Conservation (phyloP, 2,797 vertebrate genomes). For the Hippoglossus hippoglossus region DNA sequence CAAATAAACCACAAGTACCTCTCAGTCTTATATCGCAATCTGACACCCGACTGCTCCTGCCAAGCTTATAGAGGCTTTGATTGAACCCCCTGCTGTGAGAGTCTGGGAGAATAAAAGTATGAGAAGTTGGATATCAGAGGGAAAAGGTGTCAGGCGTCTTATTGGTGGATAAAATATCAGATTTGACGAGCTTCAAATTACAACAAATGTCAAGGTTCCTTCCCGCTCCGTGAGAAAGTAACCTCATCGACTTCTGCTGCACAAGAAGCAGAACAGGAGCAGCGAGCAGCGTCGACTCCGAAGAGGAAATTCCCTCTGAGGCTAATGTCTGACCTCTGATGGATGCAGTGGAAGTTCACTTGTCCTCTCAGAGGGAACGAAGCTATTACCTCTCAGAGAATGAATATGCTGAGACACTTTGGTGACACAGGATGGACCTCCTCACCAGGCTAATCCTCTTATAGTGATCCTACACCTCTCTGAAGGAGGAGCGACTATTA, state of each 20-base stretch:
- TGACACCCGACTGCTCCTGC: slow-evolving; percentile 30
- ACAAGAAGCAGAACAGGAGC: not conserved
- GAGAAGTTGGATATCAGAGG: not conserved
- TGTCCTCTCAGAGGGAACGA: slow-evolving; percentile 30
- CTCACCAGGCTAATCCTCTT: slow-evolving; percentile 63
- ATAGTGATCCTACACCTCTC: slow-evolving; percentile 54
- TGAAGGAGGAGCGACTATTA: slow-evolving; percentile 82
- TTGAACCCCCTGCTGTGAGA: slow-evolving; percentile 7
- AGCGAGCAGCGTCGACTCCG: slow-evolving; percentile 5
- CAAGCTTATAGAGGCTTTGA: slow-evolving; percentile 30
- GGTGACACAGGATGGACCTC: slow-evolving; percentile 42
- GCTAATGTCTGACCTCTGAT: slow-evolving; percentile 21
- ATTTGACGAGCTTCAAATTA: not conserved
- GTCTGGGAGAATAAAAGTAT: not conserved
- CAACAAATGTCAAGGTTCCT: too few species aligned
- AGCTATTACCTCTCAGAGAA: slow-evolving; percentile 37
- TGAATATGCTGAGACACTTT: slow-evolving; percentile 40
- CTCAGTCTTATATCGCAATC: slow-evolving; percentile 20
- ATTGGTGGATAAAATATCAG: not conserved
- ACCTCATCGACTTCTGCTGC: not conserved
- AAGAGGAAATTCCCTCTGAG: slow-evolving; percentile 8
- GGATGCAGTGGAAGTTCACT: slow-evolving; percentile 18
- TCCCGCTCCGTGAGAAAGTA: too few species aligned
- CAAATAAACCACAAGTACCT: slow-evolving; percentile 24
- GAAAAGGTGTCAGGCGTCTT: not conserved